Percentiles rank a stretch among this genome's conserved stretches.
phyloP scores from a whole-genome alignment of 2,888 invertebrate species.

The Drosophila affinis region DNA sequence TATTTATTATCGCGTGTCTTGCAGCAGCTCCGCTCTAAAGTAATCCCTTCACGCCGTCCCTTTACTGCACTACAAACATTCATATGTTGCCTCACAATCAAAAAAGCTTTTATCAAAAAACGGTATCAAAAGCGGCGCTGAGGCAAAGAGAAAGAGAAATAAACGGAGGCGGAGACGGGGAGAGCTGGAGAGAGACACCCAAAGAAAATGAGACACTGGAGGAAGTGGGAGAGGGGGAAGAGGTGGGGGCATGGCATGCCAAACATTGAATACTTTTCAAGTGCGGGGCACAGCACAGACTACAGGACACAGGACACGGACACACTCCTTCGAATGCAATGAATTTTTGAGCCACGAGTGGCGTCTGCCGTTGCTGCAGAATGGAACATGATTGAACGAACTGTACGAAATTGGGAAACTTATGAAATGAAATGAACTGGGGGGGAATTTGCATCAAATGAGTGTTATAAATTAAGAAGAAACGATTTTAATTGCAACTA shows the following conservation, averaged over 20 bases:
- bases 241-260: background rate
- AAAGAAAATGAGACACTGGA: background rate
- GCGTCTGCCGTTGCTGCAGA: background rate
- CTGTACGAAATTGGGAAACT: background rate
- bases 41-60: too few species aligned
- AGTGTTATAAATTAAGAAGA: background rate
- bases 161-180: background rate
- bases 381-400: background rate
- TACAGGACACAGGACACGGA: background rate
- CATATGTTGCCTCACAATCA: background rate
- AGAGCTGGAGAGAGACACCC: background rate
- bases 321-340: constrained; percentile 16
- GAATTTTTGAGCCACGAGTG: constrained; percentile 32
- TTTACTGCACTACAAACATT: too few species aligned
- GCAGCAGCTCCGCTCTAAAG: too few species aligned
- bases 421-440: background rate
- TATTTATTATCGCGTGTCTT: too few species aligned
- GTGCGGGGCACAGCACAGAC: background rate
- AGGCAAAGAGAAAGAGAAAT: background rate
- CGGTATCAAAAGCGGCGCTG: background rate
- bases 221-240: background rate
- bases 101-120: background rate
- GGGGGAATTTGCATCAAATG: background rate
- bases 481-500: background rate
- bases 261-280: background rate